These are phyloP conservation scores for Acropora tenuis DNA, from an alignment of 64 coral and sea anemone species.

Conservation along the genomic window DNA sequence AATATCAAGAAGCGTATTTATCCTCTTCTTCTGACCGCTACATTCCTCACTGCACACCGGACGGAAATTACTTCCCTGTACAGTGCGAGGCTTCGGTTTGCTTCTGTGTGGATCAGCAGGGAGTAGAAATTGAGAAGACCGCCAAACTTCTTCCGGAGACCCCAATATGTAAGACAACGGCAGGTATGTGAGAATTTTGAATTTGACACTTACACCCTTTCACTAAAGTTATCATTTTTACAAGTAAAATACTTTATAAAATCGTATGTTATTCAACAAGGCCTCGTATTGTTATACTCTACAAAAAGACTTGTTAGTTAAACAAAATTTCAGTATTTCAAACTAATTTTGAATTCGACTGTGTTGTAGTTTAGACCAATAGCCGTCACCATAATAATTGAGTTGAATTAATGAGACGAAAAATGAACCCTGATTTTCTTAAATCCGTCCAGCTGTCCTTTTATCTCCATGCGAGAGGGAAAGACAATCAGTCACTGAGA, in stretches of 20 bases:
- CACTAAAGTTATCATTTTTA: too few species aligned
- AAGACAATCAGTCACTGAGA: constrained; percentile 61
- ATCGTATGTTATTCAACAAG: too few species aligned
- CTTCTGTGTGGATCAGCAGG: constrained; percentile 82
- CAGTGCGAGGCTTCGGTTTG: constrained; percentile 78
- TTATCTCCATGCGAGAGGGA: constrained; percentile 74
- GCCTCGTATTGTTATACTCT: too few species aligned
- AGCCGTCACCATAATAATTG: too few species aligned
- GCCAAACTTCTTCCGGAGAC: constrained; percentile 55
- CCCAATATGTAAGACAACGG: constrained; percentile 44
- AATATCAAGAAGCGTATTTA: constrained; percentile 11
- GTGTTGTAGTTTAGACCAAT: too few species aligned
- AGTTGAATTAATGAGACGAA: not conserved
- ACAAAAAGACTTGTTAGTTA: too few species aligned
- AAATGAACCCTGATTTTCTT: not conserved
- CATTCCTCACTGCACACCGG: constrained; percentile 63
- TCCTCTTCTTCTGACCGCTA: not conserved
- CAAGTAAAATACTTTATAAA: too few species aligned
- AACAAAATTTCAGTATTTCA: too few species aligned
- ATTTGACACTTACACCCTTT: too few species aligned
- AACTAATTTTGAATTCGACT: too few species aligned
- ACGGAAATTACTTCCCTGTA: constrained; percentile 80
- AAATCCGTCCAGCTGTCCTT: constrained; percentile 3
- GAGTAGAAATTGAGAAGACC: constrained; percentile 66
- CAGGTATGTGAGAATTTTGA: not conserved